Conservation (phyloP, 2,888 invertebrate genomes). For the Drepana falcataria region DNA sequence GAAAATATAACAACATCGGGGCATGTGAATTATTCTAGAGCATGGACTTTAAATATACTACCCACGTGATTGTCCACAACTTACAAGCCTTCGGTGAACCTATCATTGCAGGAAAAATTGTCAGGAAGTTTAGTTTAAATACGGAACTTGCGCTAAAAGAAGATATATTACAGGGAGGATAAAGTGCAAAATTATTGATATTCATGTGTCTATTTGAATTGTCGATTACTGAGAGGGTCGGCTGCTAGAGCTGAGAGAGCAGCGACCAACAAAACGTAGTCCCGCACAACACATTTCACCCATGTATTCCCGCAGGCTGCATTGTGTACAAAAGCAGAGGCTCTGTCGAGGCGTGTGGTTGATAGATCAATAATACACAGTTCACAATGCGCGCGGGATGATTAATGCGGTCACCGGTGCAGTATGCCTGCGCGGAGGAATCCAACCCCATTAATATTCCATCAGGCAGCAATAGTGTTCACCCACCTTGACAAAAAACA, state of each 20-base stretch:
- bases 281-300: conserved; percentile 14
- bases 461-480: conserved; percentile 54
- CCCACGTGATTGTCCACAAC: too few relatives aligned
- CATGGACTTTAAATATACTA: too few relatives aligned
- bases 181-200: too few relatives aligned
- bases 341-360: conserved; percentile 7
- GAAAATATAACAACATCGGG: too few relatives aligned
- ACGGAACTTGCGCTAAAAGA: too few relatives aligned
- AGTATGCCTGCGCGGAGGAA: conserved; percentile 37
- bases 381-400: conserved; percentile 45
- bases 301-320: conserved; percentile 15
- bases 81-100: too few relatives aligned
- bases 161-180: too few relatives aligned
- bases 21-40: too few relatives aligned
- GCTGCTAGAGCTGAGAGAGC: background rate
- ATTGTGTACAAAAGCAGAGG: background rate
- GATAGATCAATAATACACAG: conserved; percentile 12
- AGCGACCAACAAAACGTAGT: background rate
- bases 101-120: too few relatives aligned
- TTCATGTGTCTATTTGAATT: too few relatives aligned
- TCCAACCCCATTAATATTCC: conserved; percentile 65
- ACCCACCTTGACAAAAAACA: conserved; percentile 32
- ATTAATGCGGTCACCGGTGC: conserved; percentile 47
- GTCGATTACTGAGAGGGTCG: background rate
- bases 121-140: too few relatives aligned